Conservation (phyloP, 2,113 vertebrate genomes). For the Oncorhynchus tshawytscha region DNA sequence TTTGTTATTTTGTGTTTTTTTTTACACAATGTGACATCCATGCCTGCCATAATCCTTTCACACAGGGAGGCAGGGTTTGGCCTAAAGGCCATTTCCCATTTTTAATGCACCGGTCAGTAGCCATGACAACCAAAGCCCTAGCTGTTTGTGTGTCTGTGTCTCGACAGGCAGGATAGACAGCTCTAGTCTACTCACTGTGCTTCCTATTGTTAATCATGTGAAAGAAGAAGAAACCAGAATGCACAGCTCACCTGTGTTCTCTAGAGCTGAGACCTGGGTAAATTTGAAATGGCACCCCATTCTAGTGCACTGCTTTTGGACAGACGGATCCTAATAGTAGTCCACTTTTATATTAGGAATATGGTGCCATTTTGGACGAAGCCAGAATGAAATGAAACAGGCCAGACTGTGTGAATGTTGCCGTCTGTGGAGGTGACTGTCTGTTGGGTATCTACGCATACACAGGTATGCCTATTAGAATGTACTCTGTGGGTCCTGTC, state of each 20-base stretch:
- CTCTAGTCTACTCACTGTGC: conserved; percentile 30
- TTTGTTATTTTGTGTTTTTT: not conserved
- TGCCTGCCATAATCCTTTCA: conserved; percentile 13
- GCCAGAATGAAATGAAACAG: conserved; percentile 16
- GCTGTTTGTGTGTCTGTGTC: conserved; percentile 28
- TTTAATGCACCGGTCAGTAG: conserved; percentile 53
- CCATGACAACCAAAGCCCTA: conserved; percentile 61
- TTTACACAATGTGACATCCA: conserved; percentile 8
- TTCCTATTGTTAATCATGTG: conserved; percentile 27
- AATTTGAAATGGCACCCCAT: too few species aligned
- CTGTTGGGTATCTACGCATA: conserved; percentile 22
- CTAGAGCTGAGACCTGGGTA: not conserved
- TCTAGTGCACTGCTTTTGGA: too few species aligned
- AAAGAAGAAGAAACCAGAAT: conserved; percentile 14
- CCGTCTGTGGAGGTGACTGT: not conserved
- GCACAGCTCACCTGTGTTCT: conserved; percentile 3
- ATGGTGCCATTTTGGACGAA: not conserved
- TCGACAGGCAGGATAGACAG: not conserved
- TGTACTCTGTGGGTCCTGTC: conserved; percentile 55
- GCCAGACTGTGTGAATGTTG: not conserved
- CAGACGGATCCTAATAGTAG: not conserved
- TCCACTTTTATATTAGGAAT: too few species aligned
- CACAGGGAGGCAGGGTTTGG: conserved; percentile 12
- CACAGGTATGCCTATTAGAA: conserved; percentile 51
- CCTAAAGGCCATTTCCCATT: conserved; percentile 28